Evolutionary conservation across 2,113 vertebrate genomes (phyloP).

Genomic region (Stigmatopora argus): DNA sequence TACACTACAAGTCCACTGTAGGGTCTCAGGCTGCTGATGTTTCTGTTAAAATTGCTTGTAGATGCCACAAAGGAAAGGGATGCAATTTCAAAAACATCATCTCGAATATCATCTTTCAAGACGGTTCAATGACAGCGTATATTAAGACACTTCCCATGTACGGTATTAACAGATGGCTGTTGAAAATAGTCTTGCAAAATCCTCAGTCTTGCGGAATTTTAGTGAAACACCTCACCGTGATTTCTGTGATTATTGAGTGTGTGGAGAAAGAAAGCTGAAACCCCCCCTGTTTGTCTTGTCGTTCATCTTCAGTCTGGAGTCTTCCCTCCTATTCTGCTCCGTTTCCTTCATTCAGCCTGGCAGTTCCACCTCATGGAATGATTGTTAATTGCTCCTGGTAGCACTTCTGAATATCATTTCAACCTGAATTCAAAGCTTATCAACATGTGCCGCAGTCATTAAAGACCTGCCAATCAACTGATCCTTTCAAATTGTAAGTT

Average conservation of each 20-base stretch:
- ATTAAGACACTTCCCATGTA: neutral
- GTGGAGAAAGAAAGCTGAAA: constrained; percentile 59
- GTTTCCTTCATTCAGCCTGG: neutral
- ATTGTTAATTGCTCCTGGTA: constrained; percentile 23
- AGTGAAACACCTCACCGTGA: constrained; percentile 31
- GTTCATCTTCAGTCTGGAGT: constrained; percentile 24
- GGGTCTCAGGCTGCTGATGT: constrained; percentile 11
- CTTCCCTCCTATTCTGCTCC: constrained; percentile 1
- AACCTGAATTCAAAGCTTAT: constrained; percentile 12
- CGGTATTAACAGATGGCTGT: neutral
- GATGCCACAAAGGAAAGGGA: too few relatives aligned
- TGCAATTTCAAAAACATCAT: too few relatives aligned
- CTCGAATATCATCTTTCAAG: neutral
- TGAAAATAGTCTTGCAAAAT: neutral
- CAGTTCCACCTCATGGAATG: neutral
- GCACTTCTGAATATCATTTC: neutral
- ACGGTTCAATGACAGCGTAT: neutral
- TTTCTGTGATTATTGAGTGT: constrained; percentile 56
- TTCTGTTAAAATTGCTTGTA: neutral
- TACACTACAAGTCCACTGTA: constrained; percentile 10
- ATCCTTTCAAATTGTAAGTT: too few relatives aligned
- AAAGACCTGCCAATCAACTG: too few relatives aligned
- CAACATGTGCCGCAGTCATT: neutral
- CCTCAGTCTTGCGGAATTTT: neutral
- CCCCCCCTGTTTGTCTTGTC: constrained; percentile 70